Evolutionary conservation across 2,888 invertebrate species (phyloP).

Genomic region (Magallana nippona): DNA sequence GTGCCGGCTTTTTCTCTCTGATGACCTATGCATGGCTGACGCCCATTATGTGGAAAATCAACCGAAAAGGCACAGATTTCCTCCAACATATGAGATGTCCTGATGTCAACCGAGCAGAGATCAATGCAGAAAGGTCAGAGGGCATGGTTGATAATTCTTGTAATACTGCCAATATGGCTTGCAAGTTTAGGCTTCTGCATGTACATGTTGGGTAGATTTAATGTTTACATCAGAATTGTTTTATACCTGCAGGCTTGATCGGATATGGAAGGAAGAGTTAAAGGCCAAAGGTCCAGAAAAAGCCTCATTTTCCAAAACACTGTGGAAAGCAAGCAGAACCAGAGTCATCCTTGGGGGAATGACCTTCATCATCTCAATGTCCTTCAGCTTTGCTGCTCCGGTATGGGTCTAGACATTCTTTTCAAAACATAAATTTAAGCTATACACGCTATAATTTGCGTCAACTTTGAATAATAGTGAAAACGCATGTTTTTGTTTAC

Average conservation of each 20-base stretch:
- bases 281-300: slow-evolving; percentile 79
- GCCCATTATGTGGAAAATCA: slow-evolving; percentile 81
- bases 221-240: not conserved
- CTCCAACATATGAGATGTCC: slow-evolving; percentile 80
- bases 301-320: slow-evolving; percentile 81
- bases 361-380: slow-evolving; percentile 79
- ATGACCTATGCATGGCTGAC: slow-evolving; percentile 82
- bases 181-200: no score
- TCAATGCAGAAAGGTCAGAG: slow-evolving; percentile 81
- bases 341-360: slow-evolving; percentile 80
- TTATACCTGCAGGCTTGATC: slow-evolving; percentile 80
- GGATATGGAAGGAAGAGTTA: slow-evolving; percentile 82
- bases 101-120: slow-evolving; percentile 81
- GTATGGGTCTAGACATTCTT: slow-evolving; percentile 77
- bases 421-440: no score
- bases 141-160: no score
- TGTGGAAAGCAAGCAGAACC: slow-evolving; percentile 82
- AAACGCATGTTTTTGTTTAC: no score
- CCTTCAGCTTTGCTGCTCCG: slow-evolving; percentile 82
- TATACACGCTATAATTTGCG: no score
- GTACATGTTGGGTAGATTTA: not conserved
- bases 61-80: slow-evolving; percentile 80
- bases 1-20: slow-evolving; percentile 81
- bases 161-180: no score
- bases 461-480: no score